Evolutionary conservation across 2,888 invertebrate genomes (phyloP).

Genomic region (Eupithecia centaureata): DNA sequence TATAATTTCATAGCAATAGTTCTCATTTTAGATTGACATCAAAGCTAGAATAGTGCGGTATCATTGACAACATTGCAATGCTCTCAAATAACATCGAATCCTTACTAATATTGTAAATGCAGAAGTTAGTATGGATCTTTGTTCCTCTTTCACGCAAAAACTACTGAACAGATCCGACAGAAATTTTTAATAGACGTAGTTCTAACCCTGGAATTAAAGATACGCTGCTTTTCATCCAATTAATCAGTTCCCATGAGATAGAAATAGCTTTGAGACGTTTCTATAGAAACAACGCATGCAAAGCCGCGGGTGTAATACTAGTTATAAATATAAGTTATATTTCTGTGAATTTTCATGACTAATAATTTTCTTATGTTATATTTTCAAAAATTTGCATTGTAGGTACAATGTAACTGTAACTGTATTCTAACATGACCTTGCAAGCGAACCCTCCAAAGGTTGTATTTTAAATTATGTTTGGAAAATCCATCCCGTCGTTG

Average conservation of each 20-base stretch:
- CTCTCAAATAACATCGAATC: neutral
- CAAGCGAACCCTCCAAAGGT: conserved; percentile 12
- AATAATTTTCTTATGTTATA: neutral
- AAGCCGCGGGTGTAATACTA: neutral
- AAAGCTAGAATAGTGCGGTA: neutral
- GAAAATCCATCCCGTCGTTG: conserved; percentile 18
- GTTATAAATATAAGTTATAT: neutral
- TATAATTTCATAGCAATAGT: neutral
- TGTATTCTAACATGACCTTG: neutral
- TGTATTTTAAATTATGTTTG: conserved; percentile 22
- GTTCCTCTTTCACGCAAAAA: too few species aligned
- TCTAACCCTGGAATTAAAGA: too few species aligned
- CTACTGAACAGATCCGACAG: too few species aligned
- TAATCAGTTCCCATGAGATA: too few species aligned
- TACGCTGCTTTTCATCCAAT: too few species aligned
- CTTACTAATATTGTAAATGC: too few species aligned
- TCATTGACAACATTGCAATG: neutral
- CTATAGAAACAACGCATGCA: neutral
- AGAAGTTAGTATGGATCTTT: too few species aligned
- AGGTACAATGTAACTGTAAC: too few species aligned
- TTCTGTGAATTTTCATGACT: neutral
- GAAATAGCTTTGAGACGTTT: neutral
- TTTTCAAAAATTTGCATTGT: too few species aligned
- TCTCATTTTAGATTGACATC: neutral
- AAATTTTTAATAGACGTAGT: too few species aligned